Base-by-base conservation (phyloP, 1,140 invertebrate species). In the Drosophila yakuba region DNA sequence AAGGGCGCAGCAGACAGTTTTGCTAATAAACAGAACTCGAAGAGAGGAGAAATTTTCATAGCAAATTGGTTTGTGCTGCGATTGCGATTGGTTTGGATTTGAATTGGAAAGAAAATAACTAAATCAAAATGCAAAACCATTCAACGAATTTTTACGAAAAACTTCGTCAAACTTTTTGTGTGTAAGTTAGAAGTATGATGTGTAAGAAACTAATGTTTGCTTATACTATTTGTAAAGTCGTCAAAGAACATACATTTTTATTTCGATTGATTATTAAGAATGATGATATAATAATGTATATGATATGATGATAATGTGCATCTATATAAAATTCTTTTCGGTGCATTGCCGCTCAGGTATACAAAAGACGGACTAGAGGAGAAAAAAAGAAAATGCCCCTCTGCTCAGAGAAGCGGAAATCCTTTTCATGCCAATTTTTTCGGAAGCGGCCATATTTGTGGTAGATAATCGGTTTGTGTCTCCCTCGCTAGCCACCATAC, bases 391-490 rank as follows among this genome's bases (percentile, higher is more conserved):
- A 20, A 25, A 39, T 15, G 15, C 15, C 43, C 35, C 25, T 25
- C 20, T 69, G 75, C 50, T 57, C 81, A 74, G 81, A 77, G 78
- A 77, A 74, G 67, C 74, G 81, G 78, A 85, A 85, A 69, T 71
- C 74, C 82, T 74, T 80, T 85, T 74, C 68, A 80, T 60, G 69
- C 74, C 67, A 68, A 71, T 58, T 75, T 75, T 67, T 86, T 56
- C 74, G 74, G 78, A 86, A 78, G 62, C 69, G 62, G 74, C 74
- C 82, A 86, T 86, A 86, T 88, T 86, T 84, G 83, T 61, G 83
- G 82, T 61, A 82, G 82, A 88, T 86, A 86, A 86, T 88, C 82
- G 83, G 74, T 86, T 75, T 61, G 74, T 63, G 50, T 66, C 57
- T 59, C 60, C 50, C 28, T 32, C 54, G 50, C 12, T 32, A 10